Evolutionary conservation across 2,888 invertebrate species (phyloP).

Genomic region (Dynastes grantii): DNA sequence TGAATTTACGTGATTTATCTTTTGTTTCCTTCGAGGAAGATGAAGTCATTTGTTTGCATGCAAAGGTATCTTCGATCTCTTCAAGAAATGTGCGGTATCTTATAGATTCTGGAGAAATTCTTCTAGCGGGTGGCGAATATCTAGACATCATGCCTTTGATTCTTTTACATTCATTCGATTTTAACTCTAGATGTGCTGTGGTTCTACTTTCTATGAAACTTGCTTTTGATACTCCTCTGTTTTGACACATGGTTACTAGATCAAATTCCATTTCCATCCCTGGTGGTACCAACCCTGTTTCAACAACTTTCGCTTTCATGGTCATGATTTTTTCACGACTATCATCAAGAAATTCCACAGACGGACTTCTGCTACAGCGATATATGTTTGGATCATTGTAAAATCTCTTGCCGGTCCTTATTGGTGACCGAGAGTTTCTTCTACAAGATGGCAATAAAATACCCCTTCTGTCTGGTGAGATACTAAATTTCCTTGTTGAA

Average conservation of each 20-base stretch:
- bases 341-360: background rate
- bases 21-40: background rate
- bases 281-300: background rate
- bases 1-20: background rate
- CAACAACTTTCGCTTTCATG: slow-evolving; percentile 2
- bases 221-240: background rate
- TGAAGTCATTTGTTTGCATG: background rate
- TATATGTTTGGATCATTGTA: background rate
- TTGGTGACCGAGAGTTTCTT: background rate
- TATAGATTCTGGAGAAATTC: background rate
- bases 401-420: background rate
- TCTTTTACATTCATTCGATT: background rate
- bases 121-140: background rate
- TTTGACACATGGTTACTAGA: background rate
- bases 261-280: slow-evolving; percentile 2
- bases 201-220: background rate
- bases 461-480: background rate
- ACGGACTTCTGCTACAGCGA: background rate
- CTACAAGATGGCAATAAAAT: background rate
- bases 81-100: background rate
- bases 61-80: slow-evolving; percentile 5
- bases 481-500: background rate
- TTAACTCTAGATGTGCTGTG: background rate
- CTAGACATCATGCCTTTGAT: background rate
- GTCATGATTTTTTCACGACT: slow-evolving; percentile 2